Base-by-base conservation (phyloP, 2,888 invertebrate species). In the Biston betularia region DNA sequence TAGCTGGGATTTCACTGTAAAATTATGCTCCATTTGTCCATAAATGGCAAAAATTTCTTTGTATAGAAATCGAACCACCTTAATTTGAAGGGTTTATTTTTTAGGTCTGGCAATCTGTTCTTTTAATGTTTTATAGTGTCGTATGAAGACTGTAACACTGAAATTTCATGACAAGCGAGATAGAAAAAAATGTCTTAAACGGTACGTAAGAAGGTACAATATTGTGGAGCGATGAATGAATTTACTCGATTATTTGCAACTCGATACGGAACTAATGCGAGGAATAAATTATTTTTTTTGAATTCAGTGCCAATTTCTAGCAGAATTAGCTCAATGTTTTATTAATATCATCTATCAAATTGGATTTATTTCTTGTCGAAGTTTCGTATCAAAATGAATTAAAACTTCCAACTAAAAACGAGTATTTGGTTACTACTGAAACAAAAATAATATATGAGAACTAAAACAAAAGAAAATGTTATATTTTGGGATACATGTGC, bases 261-360 rank as follows among this genome's bases (percentile, higher is more conserved):
- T 54, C 12, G 33, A 54, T 24, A 14, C 15, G 24, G 49, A 55
- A 3, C 12, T 53, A 34, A 35, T 44, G 50, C 50, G 42, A 56
- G 33, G 14, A n/a, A 9, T 55, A 38, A 33, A 57, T 57, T 24
- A 45, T 24, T 42, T 57, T 33, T 42, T 57, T 57, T 63, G 45
- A 24, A 56, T 7, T 45, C 45, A 63, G 63, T 63, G 63, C 63
- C 63, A 63, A 63, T 49, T 5, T 40, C 14, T 62, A 63, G 34
- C 49, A 10, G 46, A 63, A 56, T 52, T 50, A 56, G 63, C 50
- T 63, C 63, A 56, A 63, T 54, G 5, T 24, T 12, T 42, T 14
- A 38, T 14, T 24, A 3, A 14, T 6, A 45, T 57, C 35, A 56
- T 50, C 34, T 45, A n/a, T 50, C 63, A 56, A 52, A 38, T 42